phyloP scores from a whole-genome alignment of 2,113 vertebrate species.

The Falco punctatus region DNA sequence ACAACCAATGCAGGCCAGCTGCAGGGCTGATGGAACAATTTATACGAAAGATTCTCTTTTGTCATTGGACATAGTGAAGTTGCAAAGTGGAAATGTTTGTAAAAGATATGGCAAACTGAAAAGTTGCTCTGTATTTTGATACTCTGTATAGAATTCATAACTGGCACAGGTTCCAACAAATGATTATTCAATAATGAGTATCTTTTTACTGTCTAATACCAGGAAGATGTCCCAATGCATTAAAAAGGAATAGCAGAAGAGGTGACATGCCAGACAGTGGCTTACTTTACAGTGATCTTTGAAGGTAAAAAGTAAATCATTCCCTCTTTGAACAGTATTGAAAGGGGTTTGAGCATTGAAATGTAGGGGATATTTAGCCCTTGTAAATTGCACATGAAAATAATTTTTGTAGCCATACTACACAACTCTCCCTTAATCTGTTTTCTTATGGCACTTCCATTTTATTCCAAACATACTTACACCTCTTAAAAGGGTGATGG shows the following conservation, averaged over 20 bases:
- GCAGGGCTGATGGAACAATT: background rate
- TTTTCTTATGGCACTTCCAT: background rate
- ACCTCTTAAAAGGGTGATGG: background rate
- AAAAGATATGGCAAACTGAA: background rate
- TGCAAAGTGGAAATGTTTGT: background rate
- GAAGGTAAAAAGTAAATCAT: background rate
- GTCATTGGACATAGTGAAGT: background rate
- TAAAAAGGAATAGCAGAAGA: background rate
- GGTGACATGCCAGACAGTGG: background rate
- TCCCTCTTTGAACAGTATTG: background rate
- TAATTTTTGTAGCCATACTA: background rate
- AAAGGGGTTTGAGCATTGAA: background rate
- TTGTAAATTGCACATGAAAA: background rate
- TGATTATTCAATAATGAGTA: background rate
- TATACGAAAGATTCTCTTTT: background rate
- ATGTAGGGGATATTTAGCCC: background rate
- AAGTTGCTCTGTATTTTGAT: background rate
- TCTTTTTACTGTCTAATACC: background rate
- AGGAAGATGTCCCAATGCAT: background rate
- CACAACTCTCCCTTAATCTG: background rate
- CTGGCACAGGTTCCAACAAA: background rate
- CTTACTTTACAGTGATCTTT: background rate
- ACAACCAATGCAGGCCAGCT: background rate
- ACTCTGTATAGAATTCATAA: background rate
- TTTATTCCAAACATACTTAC: background rate